A percentile compares a stretch with the other conserved stretches of the same genome.
These are phyloP conservation scores for Seriola aureovittata DNA, from an alignment of 2,113 vertebrate species.

Conservation along the genomic window DNA sequence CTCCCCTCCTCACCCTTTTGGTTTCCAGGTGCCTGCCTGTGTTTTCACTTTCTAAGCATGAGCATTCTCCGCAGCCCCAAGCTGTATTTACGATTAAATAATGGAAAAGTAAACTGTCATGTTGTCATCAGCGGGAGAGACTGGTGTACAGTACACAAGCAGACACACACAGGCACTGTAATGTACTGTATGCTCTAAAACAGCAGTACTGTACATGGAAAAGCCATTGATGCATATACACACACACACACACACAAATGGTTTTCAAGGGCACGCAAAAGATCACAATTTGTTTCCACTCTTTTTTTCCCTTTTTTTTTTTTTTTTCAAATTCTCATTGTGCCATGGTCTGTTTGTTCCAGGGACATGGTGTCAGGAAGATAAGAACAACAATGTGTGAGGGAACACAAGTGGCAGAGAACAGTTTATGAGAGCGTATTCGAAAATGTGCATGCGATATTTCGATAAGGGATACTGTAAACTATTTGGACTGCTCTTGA, in stretches of 20 bases:
- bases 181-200: constrained; percentile 2
- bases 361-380: constrained; percentile 72
- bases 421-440: constrained; percentile 64
- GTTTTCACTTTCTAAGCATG: constrained; percentile 58
- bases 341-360: constrained; percentile 67
- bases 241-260: background rate
- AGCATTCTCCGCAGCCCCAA: constrained; percentile 21
- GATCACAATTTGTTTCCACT: constrained; percentile 58
- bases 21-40: constrained; percentile 48
- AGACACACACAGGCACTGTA: background rate
- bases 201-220: constrained; percentile 15
- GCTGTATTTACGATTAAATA: constrained; percentile 74
- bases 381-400: constrained; percentile 76
- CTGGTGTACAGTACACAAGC: constrained; percentile 32
- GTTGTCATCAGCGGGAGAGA: constrained; percentile 56
- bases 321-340: constrained; percentile 69
- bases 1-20: no score
- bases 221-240: background rate
- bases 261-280: constrained; percentile 58
- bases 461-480: constrained; percentile 75
- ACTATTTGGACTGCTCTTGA: constrained; percentile 64
- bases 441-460: constrained; percentile 66
- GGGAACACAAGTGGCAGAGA: constrained; percentile 53
- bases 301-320: constrained; percentile 27
- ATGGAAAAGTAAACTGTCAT: constrained; percentile 67